Base-by-base conservation (phyloP, 1,140 invertebrate genomes). In the Achatina immaculata region DNA sequence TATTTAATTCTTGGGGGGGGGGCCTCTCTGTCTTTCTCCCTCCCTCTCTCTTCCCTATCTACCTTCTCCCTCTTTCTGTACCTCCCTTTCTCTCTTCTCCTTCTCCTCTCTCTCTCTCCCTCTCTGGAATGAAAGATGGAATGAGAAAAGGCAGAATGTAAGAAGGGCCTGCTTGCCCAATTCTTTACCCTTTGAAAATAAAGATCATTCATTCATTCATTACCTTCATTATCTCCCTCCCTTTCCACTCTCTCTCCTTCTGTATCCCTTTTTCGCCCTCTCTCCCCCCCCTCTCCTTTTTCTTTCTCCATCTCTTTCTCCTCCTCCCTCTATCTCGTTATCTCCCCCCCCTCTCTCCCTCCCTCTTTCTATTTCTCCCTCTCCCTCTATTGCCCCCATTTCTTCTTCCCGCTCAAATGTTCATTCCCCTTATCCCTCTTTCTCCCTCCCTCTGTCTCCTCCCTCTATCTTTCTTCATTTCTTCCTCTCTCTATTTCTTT, bases 331-430 rank as follows among this genome's bases (percentile, higher is more conserved):
- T 36, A 28, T 45, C 51, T 1, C 38, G n/a, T 38, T 45, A 2
- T 45, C 38, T 36, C 48, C 73, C 51, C 73, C 38, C 45, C 38
- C 73, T 45, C 73, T n/a, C 45, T 19, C 73, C 24, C 73, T n/a
- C 48, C 21, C 73, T 31, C 45, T n/a, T 55, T n/a, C n/a, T n/a
- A n/a, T n/a, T n/a, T n/a, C n/a, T n/a, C n/a, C 14, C 45, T 51
- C 73, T 24, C 4, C 21, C 45, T 42, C 28, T 62, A n/a, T 36
- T 0, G 21, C 28, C 28, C 21, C 45, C 65, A n/a, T 66, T 34
- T 66, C 31, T 34, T 66, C 31, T 34, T 66, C 31, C 65, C 11
- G 11, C 28, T 31, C 31, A 11, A 19, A 11, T 34, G 14, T 66
- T 34, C 31, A 19, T 34, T 66, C 31, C 28, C 31, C 31, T 34